A percentile compares a stretch with the other conserved stretches of the same genome.
phyloP scores from a whole-genome alignment of 2,113 vertebrate species.

The Lampris megalopsis region DNA sequence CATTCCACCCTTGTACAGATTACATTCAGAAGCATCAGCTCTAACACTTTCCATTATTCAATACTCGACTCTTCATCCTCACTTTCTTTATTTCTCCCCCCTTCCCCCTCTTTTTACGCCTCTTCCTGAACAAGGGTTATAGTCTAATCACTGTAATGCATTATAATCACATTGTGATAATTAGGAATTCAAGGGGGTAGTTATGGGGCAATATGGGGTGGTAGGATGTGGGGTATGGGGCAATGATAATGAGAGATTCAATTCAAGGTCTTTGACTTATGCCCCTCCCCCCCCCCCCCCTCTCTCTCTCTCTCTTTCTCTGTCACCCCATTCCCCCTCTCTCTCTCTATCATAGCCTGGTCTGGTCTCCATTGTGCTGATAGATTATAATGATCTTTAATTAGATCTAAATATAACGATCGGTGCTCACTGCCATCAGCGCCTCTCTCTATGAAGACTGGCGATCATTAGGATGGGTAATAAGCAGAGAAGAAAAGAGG shows the following conservation, averaged over 20 bases:
- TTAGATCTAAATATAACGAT: conserved; percentile 81
- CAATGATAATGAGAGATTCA: conserved; percentile 10
- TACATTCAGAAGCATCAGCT: conserved; percentile 22
- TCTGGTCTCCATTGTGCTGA: conserved; percentile 68
- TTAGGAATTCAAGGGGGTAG: conserved; percentile 48
- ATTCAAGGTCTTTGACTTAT: conserved; percentile 26
- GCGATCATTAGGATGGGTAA: conserved; percentile 70
- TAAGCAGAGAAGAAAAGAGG: conserved; percentile 49
- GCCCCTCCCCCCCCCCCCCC: background rate
- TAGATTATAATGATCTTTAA: conserved; percentile 82
- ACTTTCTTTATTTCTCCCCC: background rate
- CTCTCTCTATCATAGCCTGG: conserved; percentile 58
- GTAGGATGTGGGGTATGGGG: conserved; percentile 17
- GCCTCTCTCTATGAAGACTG: conserved; percentile 61
- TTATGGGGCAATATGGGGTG: conserved; percentile 47
- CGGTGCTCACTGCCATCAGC: conserved; percentile 62
- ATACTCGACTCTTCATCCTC: conserved; percentile 24
- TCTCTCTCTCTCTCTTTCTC: background rate
- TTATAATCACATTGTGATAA: conserved; percentile 65
- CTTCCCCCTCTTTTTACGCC: conserved; percentile 8
- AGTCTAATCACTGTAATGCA: conserved; percentile 62
- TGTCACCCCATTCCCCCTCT: conserved; percentile 15
- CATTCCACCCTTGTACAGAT: conserved; percentile 13
- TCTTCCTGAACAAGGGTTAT: conserved; percentile 27
- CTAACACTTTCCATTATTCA: conserved; percentile 50